phyloP scores from a whole-genome alignment of 2,888 invertebrate species.

The Neuroscelio doddi region DNA sequence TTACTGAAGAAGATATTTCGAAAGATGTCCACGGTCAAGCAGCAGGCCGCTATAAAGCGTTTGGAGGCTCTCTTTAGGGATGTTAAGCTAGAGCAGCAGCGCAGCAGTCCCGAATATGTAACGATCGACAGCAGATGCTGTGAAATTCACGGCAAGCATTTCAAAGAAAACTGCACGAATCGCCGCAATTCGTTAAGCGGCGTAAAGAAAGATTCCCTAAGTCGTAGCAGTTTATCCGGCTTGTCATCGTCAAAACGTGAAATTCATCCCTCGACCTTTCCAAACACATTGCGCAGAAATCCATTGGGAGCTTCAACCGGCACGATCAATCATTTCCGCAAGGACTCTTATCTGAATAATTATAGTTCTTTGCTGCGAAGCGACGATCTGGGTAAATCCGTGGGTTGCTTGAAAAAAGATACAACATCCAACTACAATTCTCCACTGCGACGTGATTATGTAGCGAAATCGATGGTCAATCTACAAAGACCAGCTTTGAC shows the following conservation, averaged over 20 bases:
- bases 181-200: constrained; percentile 62
- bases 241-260: constrained; percentile 75
- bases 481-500: constrained; percentile 56
- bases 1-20: background rate
- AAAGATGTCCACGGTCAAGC: constrained; percentile 70
- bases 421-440: constrained; percentile 57
- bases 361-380: constrained; percentile 67
- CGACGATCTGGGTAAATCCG: constrained; percentile 70
- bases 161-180: constrained; percentile 67
- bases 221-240: constrained; percentile 76
- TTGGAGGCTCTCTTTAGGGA: constrained; percentile 82
- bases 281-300: constrained; percentile 79
- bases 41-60: constrained; percentile 80
- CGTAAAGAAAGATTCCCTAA: constrained; percentile 68
- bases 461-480: constrained; percentile 68
- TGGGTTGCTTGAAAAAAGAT: constrained; percentile 66
- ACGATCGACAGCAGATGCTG: constrained; percentile 78
- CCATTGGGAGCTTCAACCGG: constrained; percentile 72
- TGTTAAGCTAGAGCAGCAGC: constrained; percentile 75
- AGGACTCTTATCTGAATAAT: constrained; percentile 46
- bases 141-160: constrained; percentile 79
- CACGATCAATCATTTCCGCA: constrained; percentile 61
- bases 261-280: constrained; percentile 82
- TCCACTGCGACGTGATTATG: constrained; percentile 65
- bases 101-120: constrained; percentile 57